Evolutionary conservation across 2,888 invertebrate genomes (phyloP).

Genomic region (Dryomyza anilis): DNA sequence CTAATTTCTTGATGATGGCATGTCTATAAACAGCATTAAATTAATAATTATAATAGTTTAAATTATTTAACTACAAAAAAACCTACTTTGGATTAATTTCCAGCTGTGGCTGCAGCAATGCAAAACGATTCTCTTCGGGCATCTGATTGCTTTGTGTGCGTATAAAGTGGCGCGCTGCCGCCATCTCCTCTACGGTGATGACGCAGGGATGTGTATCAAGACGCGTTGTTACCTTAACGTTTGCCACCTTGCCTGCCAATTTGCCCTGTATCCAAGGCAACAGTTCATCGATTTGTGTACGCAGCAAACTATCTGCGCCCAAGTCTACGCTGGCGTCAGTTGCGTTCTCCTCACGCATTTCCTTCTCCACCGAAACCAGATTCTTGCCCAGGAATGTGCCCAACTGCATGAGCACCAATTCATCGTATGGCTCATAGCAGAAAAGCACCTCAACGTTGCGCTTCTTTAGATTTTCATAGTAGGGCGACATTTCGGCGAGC

Average conservation of each 20-base stretch:
- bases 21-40: conserved; percentile 74
- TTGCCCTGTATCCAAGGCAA: conserved; percentile 78
- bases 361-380: conserved; percentile 91
- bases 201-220: conserved; percentile 92
- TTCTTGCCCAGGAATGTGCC: conserved; percentile 73
- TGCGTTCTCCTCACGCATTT: conserved; percentile 78
- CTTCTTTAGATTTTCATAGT: conserved; percentile 89
- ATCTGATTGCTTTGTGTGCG: conserved; percentile 83
- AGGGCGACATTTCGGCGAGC: conserved; percentile 92
- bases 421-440: conserved; percentile 97
- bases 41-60: not conserved
- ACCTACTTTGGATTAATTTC: conserved; percentile 91
- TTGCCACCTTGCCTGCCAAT: conserved; percentile 78
- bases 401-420: conserved; percentile 89
- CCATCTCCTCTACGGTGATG: conserved; percentile 95
- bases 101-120: conserved; percentile 85
- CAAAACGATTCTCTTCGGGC: conserved; percentile 83
- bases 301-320: conserved; percentile 72
- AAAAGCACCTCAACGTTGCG: conserved; percentile 90
- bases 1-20: conserved; percentile 86
- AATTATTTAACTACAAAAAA: not conserved
- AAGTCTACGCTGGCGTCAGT: conserved; percentile 65
- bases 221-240: conserved; percentile 82
- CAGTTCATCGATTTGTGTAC: conserved; percentile 78
- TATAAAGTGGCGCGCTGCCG: conserved; percentile 92